Percentiles rank a stretch among this genome's conserved stretches.
Conservation (phyloP, 2,113 vertebrate genomes). For the Tetrao urogallus region DNA sequence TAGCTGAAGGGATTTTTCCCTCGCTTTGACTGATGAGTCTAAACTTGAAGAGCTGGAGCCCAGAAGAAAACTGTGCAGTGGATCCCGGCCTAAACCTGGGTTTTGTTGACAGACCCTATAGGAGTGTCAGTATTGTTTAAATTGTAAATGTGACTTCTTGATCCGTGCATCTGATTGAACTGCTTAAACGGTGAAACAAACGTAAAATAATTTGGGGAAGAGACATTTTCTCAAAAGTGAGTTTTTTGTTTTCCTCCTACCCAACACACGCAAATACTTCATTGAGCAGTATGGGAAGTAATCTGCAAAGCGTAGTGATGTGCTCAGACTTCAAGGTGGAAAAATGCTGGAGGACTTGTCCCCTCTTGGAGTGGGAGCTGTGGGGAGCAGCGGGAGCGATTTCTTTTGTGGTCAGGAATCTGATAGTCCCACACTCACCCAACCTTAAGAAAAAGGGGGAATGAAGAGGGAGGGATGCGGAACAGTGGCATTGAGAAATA, state of each 20-base stretch:
- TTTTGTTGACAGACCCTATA: conserved; percentile 14
- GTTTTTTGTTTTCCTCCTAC: conserved; percentile 14
- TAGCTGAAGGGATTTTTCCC: conserved; percentile 61
- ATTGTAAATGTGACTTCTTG: conserved; percentile 15
- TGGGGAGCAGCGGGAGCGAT: conserved; percentile 31
- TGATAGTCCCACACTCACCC: conserved; percentile 28
- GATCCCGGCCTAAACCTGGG: background rate
- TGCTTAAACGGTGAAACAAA: background rate
- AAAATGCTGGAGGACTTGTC: conserved; percentile 48
- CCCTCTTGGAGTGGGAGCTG: conserved; percentile 33
- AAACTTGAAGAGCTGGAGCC: conserved; percentile 46
- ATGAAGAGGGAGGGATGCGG: background rate
- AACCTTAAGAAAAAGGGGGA: background rate
- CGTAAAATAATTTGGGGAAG: conserved; percentile 18
- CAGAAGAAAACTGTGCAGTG: background rate
- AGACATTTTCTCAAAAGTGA: background rate
- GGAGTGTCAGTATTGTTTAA: background rate
- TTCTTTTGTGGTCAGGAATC: conserved; percentile 61
- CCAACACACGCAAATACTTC: background rate
- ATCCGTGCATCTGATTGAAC: background rate
- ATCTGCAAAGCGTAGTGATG: background rate
- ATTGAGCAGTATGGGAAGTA: conserved; percentile 48
- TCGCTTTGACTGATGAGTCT: conserved; percentile 17
- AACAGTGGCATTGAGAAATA: conserved; percentile 28
- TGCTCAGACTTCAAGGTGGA: conserved; percentile 41